A percentile compares a stretch with the other conserved stretches of the same genome.
These are phyloP conservation scores for Cephus rjabovi DNA, from an alignment of 2,888 invertebrate genomes.

Conservation along the genomic window DNA sequence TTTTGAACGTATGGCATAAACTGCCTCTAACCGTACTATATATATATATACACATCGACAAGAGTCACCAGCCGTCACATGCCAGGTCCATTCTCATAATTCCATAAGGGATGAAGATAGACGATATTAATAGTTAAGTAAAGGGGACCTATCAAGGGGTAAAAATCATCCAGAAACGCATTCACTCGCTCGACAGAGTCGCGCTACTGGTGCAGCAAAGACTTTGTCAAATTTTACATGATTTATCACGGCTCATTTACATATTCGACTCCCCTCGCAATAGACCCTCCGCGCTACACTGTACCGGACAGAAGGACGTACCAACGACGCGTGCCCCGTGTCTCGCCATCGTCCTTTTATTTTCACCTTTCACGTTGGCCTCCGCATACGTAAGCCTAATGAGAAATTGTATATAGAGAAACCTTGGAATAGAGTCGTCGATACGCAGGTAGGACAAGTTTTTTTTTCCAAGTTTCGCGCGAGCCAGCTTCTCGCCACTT, in stretches of 20 bases:
- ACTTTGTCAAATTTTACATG: conserved; percentile 47
- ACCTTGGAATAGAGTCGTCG: conserved; percentile 39
- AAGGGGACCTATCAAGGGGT: neutral
- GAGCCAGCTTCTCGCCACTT: conserved; percentile 9
- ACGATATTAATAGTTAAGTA: neutral
- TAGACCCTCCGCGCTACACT: neutral
- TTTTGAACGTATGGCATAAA: conserved; percentile 22
- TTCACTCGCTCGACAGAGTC: neutral
- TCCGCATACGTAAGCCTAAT: neutral
- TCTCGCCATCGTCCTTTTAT: neutral
- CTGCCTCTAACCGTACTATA: neutral
- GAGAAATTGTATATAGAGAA: conserved; percentile 3
- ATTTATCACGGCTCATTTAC: conserved; percentile 52
- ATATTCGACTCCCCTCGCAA: conserved; percentile 32
- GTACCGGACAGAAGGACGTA: neutral
- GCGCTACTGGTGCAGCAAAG: neutral
- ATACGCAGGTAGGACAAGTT: conserved; percentile 34
- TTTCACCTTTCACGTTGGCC: neutral
- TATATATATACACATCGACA: neutral
- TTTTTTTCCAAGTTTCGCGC: conserved; percentile 32
- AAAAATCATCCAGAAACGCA: neutral
- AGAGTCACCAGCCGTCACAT: neutral
- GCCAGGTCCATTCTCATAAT: neutral
- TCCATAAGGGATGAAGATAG: neutral
- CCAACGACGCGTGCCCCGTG: neutral